phyloP scores from a whole-genome alignment of 2,888 invertebrate genomes.

The Eulithis prunata region DNA sequence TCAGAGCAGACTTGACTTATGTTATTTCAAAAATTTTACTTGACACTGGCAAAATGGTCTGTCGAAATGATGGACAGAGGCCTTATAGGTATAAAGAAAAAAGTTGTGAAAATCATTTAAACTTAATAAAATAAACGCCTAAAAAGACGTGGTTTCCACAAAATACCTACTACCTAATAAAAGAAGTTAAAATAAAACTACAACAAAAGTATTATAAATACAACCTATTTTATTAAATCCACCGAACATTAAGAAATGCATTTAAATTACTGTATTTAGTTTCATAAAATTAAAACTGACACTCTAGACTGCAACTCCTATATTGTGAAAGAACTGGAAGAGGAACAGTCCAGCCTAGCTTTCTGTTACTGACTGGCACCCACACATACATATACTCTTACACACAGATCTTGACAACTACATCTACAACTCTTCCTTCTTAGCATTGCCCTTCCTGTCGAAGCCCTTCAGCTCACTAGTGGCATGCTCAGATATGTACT shows the following conservation, averaged over 20 bases:
- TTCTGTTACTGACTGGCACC: conserved; percentile 34
- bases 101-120: no score
- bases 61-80: no score
- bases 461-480: conserved; percentile 94
- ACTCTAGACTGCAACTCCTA: conserved; percentile 40
- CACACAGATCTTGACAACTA: conserved; percentile 73
- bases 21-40: no score
- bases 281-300: conserved; percentile 58
- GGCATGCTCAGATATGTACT: conserved; percentile 96
- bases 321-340: conserved; percentile 37
- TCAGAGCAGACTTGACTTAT: no score
- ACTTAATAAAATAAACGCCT: no score
- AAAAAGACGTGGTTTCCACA: no score
- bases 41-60: no score
- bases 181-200: conserved; percentile 47
- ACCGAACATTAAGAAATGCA: conserved; percentile 77
- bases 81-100: no score
- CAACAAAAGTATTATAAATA: conserved; percentile 65
- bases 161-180: no score
- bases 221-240: conserved; percentile 77
- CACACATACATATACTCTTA: conserved; percentile 48
- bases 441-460: conserved; percentile 91
- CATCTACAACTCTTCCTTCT: conserved; percentile 78
- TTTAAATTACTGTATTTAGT: conserved; percentile 82
- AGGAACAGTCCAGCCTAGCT: conserved; percentile 25